These are phyloP conservation scores for Myotis brandtii DNA, from an alignment of 2,113 vertebrate genomes.

Conservation along the genomic window DNA sequence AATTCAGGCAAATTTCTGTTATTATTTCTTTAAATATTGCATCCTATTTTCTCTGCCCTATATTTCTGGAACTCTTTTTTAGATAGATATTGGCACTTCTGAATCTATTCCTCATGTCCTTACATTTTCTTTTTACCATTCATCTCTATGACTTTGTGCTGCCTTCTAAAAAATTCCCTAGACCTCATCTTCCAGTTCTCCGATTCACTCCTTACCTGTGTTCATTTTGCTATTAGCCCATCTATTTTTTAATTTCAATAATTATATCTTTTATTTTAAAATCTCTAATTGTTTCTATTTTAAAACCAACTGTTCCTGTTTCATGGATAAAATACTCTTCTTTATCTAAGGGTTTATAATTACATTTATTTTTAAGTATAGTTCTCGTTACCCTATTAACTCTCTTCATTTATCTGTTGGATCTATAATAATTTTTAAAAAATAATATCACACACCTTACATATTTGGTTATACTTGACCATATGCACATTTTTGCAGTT, in stretches of 20 bases:
- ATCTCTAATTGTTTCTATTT: constrained; percentile 11
- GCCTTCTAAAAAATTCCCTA: background rate
- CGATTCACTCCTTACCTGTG: background rate
- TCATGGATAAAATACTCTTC: background rate
- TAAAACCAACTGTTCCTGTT: background rate
- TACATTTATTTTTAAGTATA: constrained; percentile 22
- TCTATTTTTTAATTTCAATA: constrained; percentile 29
- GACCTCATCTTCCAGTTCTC: background rate
- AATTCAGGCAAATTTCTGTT: background rate
- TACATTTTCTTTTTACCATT: background rate
- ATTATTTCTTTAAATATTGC: background rate
- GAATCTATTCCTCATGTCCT: background rate
- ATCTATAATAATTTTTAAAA: background rate
- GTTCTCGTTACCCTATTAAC: background rate
- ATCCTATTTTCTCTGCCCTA: background rate
- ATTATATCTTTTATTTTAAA: background rate
- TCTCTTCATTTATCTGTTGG: background rate
- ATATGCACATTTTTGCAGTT: background rate
- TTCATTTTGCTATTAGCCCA: background rate
- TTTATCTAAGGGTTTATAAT: background rate
- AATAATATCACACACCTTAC: too few species aligned
- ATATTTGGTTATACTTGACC: background rate
- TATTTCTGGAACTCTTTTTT: background rate
- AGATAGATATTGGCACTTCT: background rate
- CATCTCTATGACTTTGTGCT: background rate